Evolutionary conservation across 2,113 vertebrate species (phyloP).

Genomic region (Fregetta grallaria): DNA sequence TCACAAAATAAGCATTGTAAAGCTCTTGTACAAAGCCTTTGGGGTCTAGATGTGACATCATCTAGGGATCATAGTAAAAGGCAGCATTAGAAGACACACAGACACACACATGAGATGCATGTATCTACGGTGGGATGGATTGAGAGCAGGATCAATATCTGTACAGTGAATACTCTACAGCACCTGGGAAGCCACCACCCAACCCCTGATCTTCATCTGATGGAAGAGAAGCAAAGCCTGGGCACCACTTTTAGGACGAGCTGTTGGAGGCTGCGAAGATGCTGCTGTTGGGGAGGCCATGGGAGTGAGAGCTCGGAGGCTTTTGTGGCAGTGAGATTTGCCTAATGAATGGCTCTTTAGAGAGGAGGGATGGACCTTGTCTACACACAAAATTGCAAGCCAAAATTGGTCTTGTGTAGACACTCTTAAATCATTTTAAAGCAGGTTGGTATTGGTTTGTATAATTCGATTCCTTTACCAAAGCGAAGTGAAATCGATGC

Average conservation of each 20-base stretch:
- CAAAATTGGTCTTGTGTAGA: conserved; percentile 63
- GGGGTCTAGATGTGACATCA: accelerated
- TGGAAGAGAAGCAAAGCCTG: neutral
- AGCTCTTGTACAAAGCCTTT: neutral
- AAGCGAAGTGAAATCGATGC: conserved; percentile 64
- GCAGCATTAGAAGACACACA: neutral
- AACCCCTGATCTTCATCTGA: neutral
- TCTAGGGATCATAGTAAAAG: neutral
- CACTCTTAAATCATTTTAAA: conserved; percentile 66
- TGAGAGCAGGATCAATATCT: neutral
- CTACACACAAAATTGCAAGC: conserved; percentile 47
- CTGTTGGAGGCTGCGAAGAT: neutral
- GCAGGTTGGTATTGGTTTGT: conserved; percentile 67
- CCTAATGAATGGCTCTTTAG: neutral
- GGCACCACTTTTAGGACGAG: neutral
- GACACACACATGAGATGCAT: accelerated
- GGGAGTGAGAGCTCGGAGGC: neutral
- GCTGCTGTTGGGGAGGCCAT: accelerated
- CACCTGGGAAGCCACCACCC: neutral
- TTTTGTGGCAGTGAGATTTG: neutral
- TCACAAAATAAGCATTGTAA: neutral
- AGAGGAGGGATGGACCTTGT: conserved; percentile 42
- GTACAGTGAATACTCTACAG: neutral
- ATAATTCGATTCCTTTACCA: conserved; percentile 66
- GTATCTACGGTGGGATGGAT: neutral